Evolutionary conservation across 1,140 invertebrate species (phyloP).

Genomic region (Diabrotica undecimpunctata): DNA sequence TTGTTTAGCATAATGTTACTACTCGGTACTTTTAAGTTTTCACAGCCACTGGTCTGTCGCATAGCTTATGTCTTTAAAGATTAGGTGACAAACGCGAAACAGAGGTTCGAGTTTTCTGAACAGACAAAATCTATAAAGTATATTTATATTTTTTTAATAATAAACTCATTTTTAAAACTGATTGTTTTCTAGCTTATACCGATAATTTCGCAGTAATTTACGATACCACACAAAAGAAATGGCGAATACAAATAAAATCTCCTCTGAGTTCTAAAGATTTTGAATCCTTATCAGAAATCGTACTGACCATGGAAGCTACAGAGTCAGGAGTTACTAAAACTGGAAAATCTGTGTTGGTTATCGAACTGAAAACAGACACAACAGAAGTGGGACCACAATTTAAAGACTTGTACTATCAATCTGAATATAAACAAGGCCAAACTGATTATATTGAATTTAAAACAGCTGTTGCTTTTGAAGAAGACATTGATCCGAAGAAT

Average conservation of each 20-base stretch:
- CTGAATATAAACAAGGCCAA: conserved; percentile 8
- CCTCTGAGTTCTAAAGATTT: conserved; percentile 10
- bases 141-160: too few relatives aligned
- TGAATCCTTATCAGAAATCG: neutral
- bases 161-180: too few relatives aligned
- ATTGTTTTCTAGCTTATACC: conserved; percentile 10
- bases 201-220: conserved; percentile 15
- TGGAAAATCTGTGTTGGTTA: conserved; percentile 20
- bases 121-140: too few relatives aligned
- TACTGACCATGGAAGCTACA: conserved; percentile 10
- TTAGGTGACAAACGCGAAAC: too few relatives aligned
- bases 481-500: too few relatives aligned
- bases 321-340: neutral
- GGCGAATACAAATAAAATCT: conserved; percentile 6
- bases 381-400: conserved; percentile 4
- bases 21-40: too few relatives aligned
- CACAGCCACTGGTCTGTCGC: too few relatives aligned
- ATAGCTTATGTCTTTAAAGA: too few relatives aligned
- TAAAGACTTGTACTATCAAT: conserved; percentile 16
- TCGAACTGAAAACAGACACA: neutral
- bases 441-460: conserved; percentile 9
- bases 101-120: too few relatives aligned
- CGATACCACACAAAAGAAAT: conserved; percentile 8
- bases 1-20: too few relatives aligned
- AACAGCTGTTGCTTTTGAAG: neutral